Conservation (phyloP, 2,888 invertebrate species). For the Kryphioiulus occultus region DNA sequence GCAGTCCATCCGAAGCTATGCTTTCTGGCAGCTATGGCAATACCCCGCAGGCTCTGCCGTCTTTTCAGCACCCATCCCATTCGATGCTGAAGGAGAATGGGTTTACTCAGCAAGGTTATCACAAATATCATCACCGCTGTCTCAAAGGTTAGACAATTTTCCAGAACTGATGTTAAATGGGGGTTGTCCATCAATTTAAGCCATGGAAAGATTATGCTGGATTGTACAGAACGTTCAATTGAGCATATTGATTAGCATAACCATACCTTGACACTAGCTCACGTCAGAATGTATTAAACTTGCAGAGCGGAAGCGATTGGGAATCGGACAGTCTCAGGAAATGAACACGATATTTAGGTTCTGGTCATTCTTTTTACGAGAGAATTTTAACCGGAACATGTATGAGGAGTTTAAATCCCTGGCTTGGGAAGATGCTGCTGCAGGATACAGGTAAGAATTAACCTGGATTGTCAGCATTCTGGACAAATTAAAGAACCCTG, state of each 20-base stretch:
- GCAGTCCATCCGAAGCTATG: constrained; percentile 70
- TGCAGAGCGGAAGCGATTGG: constrained; percentile 88
- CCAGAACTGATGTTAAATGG: background rate
- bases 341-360: constrained; percentile 99
- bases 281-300: constrained; percentile 55
- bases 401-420: constrained; percentile 92
- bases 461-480: background rate
- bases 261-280: background rate
- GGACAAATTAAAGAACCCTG: background rate
- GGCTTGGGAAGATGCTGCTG: constrained; percentile 91
- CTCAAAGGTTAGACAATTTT: constrained; percentile 74
- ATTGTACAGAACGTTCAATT: too few relatives aligned
- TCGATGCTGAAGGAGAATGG: constrained; percentile 93
- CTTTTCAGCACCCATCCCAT: constrained; percentile 96
- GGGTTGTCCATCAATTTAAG: too few relatives aligned
- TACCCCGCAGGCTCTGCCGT: constrained; percentile 82
- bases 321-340: constrained; percentile 94
- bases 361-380: constrained; percentile 99
- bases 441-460: constrained; percentile 83
- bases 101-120: constrained; percentile 97
- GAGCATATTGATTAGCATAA: too few relatives aligned
- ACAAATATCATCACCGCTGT: constrained; percentile 93
- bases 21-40: constrained; percentile 73
- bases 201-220: too few relatives aligned
- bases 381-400: constrained; percentile 98